Evolutionary conservation across 2,797 vertebrate genomes (phyloP), one percentile per base, ranked within the genome.

Genomic region (Brachyalestes nurse): DNA sequence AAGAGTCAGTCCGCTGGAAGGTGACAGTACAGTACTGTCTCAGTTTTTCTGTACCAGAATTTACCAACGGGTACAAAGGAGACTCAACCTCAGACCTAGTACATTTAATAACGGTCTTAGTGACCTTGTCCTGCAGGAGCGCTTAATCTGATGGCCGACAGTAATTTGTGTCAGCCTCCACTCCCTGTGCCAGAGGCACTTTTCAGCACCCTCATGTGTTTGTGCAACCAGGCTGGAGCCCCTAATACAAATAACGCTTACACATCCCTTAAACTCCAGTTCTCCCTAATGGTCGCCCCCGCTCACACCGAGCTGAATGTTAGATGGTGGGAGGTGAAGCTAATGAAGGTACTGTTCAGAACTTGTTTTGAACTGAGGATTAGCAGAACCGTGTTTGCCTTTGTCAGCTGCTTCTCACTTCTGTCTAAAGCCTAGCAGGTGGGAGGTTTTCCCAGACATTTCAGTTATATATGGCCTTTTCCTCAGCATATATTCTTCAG

Each of bases 331-430:
- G 60, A 9, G 67, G 25, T 49, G 57, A 23, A 73, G 51, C 69
- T 53, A 53, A 67, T 82, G 77, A 78, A 73, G 17, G 16, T 1
- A 42, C 45, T 74, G 16, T 45, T 66, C 69, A 55, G 34, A 45
- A 40, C 62, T 67, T 77, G 72, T 82, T 80, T 83, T 82, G 71
- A 78, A 72, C 61, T 4, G 4, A 49, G 47, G 83, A 81, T 87
- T 81, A 81, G 69, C 83, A 81, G 75, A 61, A 76, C 58, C 45
- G 0, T 77, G 76, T 79, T 84, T 83, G 77, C 62, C 72, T 71
- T 81, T 10, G 13, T 65, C 78, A 78, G 81, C 81, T 86, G 82
- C n/a, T 73, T 49, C 14, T 16, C 47, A 5, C 19, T 69, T 45
- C 42, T 49, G 12, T 49, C 62, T 57, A 25, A 60, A 71, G 58